Evolutionary conservation across 2,797 vertebrate species (phyloP), one percentile per base, ranked within the genome.

Genomic region (Nyctibius grandis): DNA sequence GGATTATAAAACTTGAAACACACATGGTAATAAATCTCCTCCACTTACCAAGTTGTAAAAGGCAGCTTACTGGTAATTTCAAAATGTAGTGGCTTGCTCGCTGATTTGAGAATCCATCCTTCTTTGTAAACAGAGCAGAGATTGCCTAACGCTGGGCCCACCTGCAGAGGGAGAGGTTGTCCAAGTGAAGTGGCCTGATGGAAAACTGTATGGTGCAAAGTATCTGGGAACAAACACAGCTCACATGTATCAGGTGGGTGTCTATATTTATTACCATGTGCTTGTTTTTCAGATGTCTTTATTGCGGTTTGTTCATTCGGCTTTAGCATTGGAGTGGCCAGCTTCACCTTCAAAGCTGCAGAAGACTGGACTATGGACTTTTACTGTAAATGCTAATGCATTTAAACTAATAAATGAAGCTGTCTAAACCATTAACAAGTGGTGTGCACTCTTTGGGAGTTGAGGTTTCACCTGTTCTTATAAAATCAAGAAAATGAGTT

Each of bases 161-260:
- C 99, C 99, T 93, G 98, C 98, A 42, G 98, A 99, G 38, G 99
- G 99, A 83, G 99, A 99, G 97, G 97, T 98, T 64, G 98, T 99
- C 85, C 99, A 99, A 97, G 99, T 99, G 82, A 99, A 99, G 96
- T 99, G 99, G 99, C 98, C 99, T 3, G 99, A 99, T 95, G 99
- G 99, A 93, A 98, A 99, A 94, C 98, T 99, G 95, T 99, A 99
- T 38, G 98, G 98, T 59, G 99, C 99, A 67, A 99, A 99, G 97
- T 99, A 99, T 95, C 97, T 99, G 69, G 99, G 99, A 96, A 98
- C 98, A 73, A 99, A 99, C 84, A 96, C 98, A 78, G 98, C 98
- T 81, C 98, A 99, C 94, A 99, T 99, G 99, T 99, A 99, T 97
- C 99, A 99, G 98, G 99, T 99, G 97, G 95, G 97, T 96, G 64